Evolutionary conservation across 2,888 invertebrate species (phyloP), one percentile per base, ranked within the genome.

Genomic region (Eristalis pertinax): DNA sequence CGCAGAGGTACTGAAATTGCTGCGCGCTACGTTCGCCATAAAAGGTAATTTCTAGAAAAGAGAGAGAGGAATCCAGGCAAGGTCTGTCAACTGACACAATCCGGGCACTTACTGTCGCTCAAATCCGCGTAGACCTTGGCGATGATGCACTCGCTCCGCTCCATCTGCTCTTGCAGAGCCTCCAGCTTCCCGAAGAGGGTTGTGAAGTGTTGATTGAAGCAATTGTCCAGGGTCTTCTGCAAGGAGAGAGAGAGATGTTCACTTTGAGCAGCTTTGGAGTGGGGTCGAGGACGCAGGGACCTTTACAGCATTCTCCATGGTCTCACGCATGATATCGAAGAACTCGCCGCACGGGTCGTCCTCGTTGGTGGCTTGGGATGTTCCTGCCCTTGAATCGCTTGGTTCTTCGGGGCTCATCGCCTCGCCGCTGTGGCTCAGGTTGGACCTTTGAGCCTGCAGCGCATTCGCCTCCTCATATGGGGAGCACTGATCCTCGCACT

Each of bases 281-380:
- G 4, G 13, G 63, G 4, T 11, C 0, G 1, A 22, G 4, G 4
- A 1, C 64, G 4, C 0, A 65, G 67, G 22, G 8, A 90, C 90
- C 83, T 92, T 89, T 10, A 93, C 91, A 19, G 91, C 91, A 32
- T 92, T 90, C 73, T 91, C 72, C 15, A 92, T 91, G 60, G 91
- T 91, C 11, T 91, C 92, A 32, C 90, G 90, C 4, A 93, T 89
- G 10, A 91, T 89, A 74, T 89, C 91, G 3, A 92, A 90, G 64
- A 92, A 92, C 65, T 91, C 91, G 7, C 89, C 89, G 56, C 91
- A 91, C n/a, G 91, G 89, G 1, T 92, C 91, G 64, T 77, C 81
- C 24, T 89, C 86, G 1, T 67, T 32, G 15, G 13, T 4, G 60
- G 24, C 26, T 15, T 60, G 24, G 7, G 60, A 60, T 13, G 60